Conservation (phyloP, 2,797 vertebrate genomes). For the Merluccius polli region DNA sequence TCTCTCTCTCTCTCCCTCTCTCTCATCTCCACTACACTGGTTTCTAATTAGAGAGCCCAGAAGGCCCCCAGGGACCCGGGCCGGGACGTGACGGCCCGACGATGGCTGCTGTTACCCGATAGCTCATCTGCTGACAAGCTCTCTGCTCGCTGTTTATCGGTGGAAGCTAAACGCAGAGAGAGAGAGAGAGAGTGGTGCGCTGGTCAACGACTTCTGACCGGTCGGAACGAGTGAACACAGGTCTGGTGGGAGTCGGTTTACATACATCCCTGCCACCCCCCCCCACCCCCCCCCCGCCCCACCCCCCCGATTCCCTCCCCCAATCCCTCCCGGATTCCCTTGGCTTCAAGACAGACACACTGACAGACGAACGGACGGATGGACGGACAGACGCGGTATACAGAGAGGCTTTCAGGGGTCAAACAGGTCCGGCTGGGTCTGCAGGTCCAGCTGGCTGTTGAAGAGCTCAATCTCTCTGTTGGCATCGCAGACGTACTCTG, state of each 20-base stretch:
- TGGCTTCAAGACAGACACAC: conserved; percentile 31
- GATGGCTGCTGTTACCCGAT: too few species aligned
- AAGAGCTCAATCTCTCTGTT: conserved; percentile 90
- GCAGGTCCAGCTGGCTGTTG: conserved; percentile 88
- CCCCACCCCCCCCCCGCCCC: too few species aligned
- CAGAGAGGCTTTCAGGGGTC: conserved; percentile 66
- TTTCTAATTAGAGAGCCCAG: neutral
- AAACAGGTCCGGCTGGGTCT: conserved; percentile 86
- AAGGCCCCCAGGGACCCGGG: too few species aligned
- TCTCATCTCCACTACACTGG: neutral
- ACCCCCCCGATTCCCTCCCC: too few species aligned
- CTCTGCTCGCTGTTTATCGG: too few species aligned
- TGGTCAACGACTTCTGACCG: too few species aligned
- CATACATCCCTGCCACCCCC: conserved; percentile 3
- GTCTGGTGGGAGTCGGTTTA: neutral
- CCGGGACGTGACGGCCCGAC: too few species aligned
- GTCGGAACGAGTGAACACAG: neutral
- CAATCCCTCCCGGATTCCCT: conserved; percentile 33
- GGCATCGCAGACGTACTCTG: conserved; percentile 85
- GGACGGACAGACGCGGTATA: conserved; percentile 23
- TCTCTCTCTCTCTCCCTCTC: too few species aligned
- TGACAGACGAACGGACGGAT: conserved; percentile 36
- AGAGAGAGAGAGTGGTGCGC: too few species aligned
- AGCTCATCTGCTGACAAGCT: neutral
- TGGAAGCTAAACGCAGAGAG: neutral